phyloP scores from a whole-genome alignment of 35 echinoderm and acorn worm genomes.

The Nesometra sesokonis region DNA sequence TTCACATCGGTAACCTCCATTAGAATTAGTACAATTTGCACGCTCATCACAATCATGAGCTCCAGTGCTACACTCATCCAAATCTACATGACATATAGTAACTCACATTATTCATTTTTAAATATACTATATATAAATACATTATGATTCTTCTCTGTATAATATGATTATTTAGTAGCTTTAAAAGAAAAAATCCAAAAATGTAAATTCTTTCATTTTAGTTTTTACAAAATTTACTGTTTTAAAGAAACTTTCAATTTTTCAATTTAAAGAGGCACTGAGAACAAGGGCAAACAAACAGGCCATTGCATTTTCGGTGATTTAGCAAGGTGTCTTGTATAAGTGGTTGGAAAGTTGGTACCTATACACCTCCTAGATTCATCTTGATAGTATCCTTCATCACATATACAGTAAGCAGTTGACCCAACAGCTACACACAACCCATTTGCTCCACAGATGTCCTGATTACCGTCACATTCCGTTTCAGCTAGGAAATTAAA shows the following conservation, averaged over 20 bases:
- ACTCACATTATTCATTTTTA: too few species aligned
- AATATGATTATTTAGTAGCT: too few species aligned
- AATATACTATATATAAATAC: too few species aligned
- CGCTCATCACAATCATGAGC: conserved; percentile 5
- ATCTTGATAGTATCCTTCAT: background rate
- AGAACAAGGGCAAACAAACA: too few species aligned
- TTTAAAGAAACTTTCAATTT: too few species aligned
- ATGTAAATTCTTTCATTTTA: too few species aligned
- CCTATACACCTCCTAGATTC: background rate
- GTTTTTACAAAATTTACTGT: too few species aligned
- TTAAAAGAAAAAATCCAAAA: too few species aligned
- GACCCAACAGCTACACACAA: background rate
- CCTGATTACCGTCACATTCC: background rate
- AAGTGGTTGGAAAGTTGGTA: background rate
- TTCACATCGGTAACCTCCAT: background rate
- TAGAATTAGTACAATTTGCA: background rate
- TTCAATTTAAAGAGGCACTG: too few species aligned
- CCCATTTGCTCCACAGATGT: background rate
- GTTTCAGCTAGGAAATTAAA: background rate
- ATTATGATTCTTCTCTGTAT: too few species aligned
- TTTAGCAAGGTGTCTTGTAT: too few species aligned
- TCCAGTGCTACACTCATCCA: conserved; percentile 8
- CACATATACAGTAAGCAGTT: background rate
- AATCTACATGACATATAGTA: background rate
- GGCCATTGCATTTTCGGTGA: too few species aligned